Percentiles rank a stretch among this genome's conserved stretches.
phyloP scores from a whole-genome alignment of 1,140 invertebrate species.

The Neomicropteryx cornuta region DNA sequence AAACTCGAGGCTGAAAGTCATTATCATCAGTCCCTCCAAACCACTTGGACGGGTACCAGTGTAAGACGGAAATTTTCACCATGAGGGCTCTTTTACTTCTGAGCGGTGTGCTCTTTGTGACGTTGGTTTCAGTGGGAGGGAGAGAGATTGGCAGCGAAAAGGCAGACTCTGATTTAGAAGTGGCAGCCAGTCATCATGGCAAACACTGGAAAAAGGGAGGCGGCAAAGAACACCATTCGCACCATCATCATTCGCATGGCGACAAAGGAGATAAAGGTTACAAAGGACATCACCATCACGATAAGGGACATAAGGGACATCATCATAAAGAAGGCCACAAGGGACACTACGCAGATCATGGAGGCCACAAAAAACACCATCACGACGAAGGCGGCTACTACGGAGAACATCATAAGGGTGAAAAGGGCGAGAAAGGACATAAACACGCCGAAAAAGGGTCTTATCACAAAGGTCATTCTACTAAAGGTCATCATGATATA shows the following conservation, averaged over 20 bases:
- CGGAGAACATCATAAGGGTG: conserved; percentile 57
- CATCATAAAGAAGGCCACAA: conserved; percentile 58
- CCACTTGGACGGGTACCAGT: too few relatives aligned
- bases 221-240: conserved; percentile 38
- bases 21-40: too few relatives aligned
- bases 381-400: conserved; percentile 61
- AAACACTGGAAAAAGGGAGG: conserved; percentile 44
- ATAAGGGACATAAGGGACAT: conserved; percentile 59
- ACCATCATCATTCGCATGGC: conserved; percentile 38
- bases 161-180: conserved; percentile 37
- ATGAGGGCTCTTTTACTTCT: conserved; percentile 25
- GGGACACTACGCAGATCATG: conserved; percentile 59
- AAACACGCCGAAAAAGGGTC: conserved; percentile 46
- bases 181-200: conserved; percentile 43
- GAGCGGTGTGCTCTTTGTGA: conserved; percentile 22
- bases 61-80: too few relatives aligned
- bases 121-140: conserved; percentile 16
- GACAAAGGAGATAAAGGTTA: conserved; percentile 47
- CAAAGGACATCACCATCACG: conserved; percentile 52
- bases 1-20: too few relatives aligned
- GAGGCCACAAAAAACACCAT: conserved; percentile 59
- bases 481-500: conserved; percentile 65
- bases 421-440: conserved; percentile 52
- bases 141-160: conserved; percentile 22
- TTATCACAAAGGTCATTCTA: conserved; percentile 67